Conservation (phyloP, 2,113 vertebrate species). For the Microcebus jonahi region DNA sequence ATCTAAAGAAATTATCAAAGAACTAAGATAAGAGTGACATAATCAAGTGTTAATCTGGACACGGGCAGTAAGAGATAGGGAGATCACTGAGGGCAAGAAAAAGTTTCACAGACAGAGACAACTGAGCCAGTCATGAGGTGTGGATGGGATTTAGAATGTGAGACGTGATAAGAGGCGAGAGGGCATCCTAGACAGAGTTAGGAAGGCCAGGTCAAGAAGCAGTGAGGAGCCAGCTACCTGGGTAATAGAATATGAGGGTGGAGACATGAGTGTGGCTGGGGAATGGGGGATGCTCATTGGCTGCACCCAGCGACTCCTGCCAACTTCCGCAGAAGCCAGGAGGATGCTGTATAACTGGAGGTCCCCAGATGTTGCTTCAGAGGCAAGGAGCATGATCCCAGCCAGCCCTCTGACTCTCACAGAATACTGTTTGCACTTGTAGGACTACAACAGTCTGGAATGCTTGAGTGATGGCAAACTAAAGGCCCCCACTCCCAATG, state of each 20-base stretch:
- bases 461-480: neutral
- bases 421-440: neutral
- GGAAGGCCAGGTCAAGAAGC: neutral
- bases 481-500: neutral
- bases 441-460: neutral
- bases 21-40: neutral
- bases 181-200: neutral
- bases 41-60: neutral
- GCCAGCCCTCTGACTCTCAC: neutral
- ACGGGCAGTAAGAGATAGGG: neutral
- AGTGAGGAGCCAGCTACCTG: neutral
- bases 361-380: neutral
- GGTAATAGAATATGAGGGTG: neutral
- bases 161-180: neutral
- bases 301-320: neutral
- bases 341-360: neutral
- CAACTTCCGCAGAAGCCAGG: neutral
- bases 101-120: neutral
- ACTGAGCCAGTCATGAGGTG: neutral
- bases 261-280: neutral
- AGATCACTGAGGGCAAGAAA: neutral
- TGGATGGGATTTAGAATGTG: neutral
- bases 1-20: neutral
- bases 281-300: neutral
- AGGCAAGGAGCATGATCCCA: neutral